Percentiles rank a stretch among this genome's conserved stretches.
phyloP scores from a whole-genome alignment of 2,888 invertebrate species.

The Tridacna gigas region DNA sequence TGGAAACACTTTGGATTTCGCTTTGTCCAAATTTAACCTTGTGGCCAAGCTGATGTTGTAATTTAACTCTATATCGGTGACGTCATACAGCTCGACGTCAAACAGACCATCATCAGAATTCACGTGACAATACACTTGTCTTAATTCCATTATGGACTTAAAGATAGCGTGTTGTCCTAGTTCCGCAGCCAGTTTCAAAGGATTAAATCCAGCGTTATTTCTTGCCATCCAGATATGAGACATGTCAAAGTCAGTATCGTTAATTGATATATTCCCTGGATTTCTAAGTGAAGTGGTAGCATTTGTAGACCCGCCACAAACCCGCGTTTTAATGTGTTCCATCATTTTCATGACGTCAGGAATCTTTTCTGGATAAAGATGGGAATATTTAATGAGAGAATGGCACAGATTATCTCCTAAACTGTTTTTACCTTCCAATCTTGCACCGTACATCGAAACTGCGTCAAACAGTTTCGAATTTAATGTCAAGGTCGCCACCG shows the following conservation, averaged over 20 bases:
- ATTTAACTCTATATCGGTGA: slow-evolving; percentile 63
- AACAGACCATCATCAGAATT: slow-evolving; percentile 65
- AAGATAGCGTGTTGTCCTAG: slow-evolving; percentile 59
- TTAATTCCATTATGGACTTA: slow-evolving; percentile 60
- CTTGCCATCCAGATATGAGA: slow-evolving; percentile 50
- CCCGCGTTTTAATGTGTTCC: slow-evolving; percentile 21
- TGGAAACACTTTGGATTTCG: background rate
- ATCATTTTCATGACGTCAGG: slow-evolving; percentile 44
- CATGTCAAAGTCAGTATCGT: slow-evolving; percentile 3
- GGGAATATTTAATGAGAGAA: slow-evolving; percentile 66
- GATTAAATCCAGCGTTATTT: slow-evolving; percentile 51
- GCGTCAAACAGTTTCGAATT: slow-evolving; percentile 62
- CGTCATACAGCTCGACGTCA: slow-evolving; percentile 65
- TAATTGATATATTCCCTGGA: background rate
- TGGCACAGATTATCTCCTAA: slow-evolving; percentile 71
- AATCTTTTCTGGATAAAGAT: slow-evolving; percentile 63
- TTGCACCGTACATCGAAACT: slow-evolving; percentile 57
- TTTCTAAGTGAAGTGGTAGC: background rate
- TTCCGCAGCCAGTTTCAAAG: slow-evolving; percentile 57
- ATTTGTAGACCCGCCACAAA: background rate
- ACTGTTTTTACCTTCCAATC: slow-evolving; percentile 53
- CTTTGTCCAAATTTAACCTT: background rate
- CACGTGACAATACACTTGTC: slow-evolving; percentile 57
- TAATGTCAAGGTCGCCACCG: slow-evolving; percentile 70
- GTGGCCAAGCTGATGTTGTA: background rate